Conservation (phyloP, 2,797 vertebrate species). For the Sebastes hubbsi region DNA sequence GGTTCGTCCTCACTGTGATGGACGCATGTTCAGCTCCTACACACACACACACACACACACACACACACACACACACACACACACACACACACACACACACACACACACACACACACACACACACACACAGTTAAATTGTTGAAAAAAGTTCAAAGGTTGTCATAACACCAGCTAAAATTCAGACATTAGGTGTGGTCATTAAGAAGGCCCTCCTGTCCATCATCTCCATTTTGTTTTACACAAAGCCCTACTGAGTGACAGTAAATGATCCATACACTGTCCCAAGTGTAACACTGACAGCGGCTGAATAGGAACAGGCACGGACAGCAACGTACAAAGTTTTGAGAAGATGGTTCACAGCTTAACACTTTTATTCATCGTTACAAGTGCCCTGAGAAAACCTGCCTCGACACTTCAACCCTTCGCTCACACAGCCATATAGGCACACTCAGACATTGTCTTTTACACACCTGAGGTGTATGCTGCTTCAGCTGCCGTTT, state of each 20-base stretch:
- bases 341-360: slow-evolving; percentile 24
- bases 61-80: neutral
- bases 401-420: neutral
- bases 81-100: neutral
- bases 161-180: slow-evolving; percentile 5
- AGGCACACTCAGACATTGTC: neutral
- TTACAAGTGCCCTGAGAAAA: slow-evolving; percentile 14
- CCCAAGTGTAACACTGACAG: slow-evolving; percentile 47
- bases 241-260: slow-evolving; percentile 43
- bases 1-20: slow-evolving; percentile 83
- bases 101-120: no score
- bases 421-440: neutral
- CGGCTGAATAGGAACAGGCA: slow-evolving; percentile 23
- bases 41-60: neutral
- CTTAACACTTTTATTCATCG: neutral
- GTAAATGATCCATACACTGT: slow-evolving; percentile 37
- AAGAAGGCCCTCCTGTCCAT: slow-evolving; percentile 43
- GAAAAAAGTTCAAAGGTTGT: slow-evolving; percentile 25
- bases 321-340: slow-evolving; percentile 5
- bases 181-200: slow-evolving; percentile 30
- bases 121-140: neutral
- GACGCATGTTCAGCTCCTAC: slow-evolving; percentile 92
- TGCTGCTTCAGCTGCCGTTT: slow-evolving; percentile 91
- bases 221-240: slow-evolving; percentile 39
- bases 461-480: slow-evolving; percentile 86